A percentile compares a stretch with the other conserved stretches of the same genome.
Conservation (phyloP, 2,888 invertebrate species). For the Toxonevra muliebris region DNA sequence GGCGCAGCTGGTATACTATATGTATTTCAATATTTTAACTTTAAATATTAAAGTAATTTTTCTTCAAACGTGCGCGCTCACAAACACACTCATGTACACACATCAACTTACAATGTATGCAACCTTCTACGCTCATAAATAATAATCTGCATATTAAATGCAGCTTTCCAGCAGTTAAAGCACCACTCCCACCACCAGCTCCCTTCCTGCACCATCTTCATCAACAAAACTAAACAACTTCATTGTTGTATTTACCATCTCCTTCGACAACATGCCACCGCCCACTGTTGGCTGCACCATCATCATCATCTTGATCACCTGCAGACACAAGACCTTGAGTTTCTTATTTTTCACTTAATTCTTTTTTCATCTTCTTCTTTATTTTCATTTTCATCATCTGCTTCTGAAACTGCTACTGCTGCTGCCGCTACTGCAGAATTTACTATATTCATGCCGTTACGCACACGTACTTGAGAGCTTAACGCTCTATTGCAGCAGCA, state of each 20-base stretch:
- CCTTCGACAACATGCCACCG: not conserved
- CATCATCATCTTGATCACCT: too few species aligned
- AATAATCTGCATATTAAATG: constrained; percentile 15
- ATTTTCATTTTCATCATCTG: too few species aligned
- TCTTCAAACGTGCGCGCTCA: not conserved
- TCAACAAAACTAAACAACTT: too few species aligned
- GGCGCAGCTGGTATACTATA: too few species aligned
- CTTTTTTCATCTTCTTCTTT: too few species aligned
- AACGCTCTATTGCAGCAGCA: not conserved
- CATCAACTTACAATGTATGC: not conserved
- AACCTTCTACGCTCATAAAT: not conserved
- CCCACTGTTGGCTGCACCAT: not conserved
- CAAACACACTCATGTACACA: constrained; percentile 2
- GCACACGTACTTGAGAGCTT: not conserved
- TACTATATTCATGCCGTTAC: not conserved
- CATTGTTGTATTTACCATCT: not conserved
- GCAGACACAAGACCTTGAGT: not conserved
- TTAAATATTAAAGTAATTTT: not conserved
- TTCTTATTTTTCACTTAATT: not conserved
- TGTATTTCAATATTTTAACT: not conserved
- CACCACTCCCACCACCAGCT: not conserved
- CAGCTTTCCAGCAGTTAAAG: not conserved
- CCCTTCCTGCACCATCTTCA: not conserved
- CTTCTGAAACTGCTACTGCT: too few species aligned
- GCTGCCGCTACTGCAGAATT: too few species aligned